Base-by-base conservation (phyloP, 1,140 invertebrate genomes). In the Adoxophyes honmai region DNA sequence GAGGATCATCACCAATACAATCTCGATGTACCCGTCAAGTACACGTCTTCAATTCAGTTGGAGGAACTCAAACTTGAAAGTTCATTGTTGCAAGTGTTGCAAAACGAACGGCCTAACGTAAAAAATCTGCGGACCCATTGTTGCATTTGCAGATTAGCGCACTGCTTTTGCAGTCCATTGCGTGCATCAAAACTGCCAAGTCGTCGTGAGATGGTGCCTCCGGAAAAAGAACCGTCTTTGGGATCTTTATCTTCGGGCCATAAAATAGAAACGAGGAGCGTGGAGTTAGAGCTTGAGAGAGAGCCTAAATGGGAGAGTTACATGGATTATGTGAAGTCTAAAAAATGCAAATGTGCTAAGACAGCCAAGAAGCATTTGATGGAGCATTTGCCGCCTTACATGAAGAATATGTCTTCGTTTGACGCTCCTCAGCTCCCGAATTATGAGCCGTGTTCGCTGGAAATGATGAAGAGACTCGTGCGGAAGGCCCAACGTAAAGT, bases 261-360 rank as follows among this genome's bases (percentile, higher is more conserved):
- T 14, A 64, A 66, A 55, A 70, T 78, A 10, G 54, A 63, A 18
- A 36, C 70, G 0, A 70, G 67, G 58, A 56, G 42, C 18, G 42
- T 39, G 1, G 73, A 81, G 58, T 55, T 81, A 13, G 28, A 51
- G 8, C 74, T 81, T 33, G 58, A 69, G 18, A 75, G 78, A 6
- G 74, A 84, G 59, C 82, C 84, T 4, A 88, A 86, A 69, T 76
- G 66, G 75, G 72, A 81, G 11, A 79, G 77, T 36, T 86, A 76
- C 44, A 60, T 83, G 21, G 48, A 81, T 35, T 82, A 70, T 44
- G 37, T 84, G 10, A 55, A 71, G 14, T 68, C 81, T 0, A 72
- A 57, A 21, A 72, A 55, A 44, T 88, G 81, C 48, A 60, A 65
- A 33, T 86, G 85, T 61, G 38, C 64, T 6, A 78, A 72, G 55